Evolutionary conservation across 1,140 invertebrate species (phyloP).

Genomic region (Sycophaga agraensis): DNA sequence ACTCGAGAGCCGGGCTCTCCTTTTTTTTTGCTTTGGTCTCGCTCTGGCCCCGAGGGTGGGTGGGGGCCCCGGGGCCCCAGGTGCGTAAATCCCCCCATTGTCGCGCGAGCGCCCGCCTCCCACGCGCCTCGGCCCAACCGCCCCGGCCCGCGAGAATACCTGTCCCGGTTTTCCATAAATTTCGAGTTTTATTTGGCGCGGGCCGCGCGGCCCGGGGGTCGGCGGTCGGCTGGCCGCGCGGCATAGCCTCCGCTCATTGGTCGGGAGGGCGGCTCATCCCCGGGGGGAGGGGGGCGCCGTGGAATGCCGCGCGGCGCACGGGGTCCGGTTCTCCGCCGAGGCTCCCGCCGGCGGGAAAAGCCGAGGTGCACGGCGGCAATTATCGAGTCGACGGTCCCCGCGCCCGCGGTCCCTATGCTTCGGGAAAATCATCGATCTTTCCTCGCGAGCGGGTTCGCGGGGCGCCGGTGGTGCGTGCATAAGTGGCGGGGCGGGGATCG

Average conservation of each 20-base stretch:
- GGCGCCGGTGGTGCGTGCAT: not conserved
- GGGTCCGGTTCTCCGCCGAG: too few relatives aligned
- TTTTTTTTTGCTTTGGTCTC: not conserved
- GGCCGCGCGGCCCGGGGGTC: too few relatives aligned
- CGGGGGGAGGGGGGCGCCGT: not conserved
- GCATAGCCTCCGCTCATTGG: too few relatives aligned
- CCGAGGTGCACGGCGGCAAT: not conserved
- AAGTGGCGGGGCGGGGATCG: not conserved
- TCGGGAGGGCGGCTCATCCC: not conserved
- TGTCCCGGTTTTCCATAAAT: slow-evolving; percentile 50
- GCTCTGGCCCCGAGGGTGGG: not conserved
- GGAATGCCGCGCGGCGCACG: too few relatives aligned
- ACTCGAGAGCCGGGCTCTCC: slow-evolving; percentile 11
- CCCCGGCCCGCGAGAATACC: slow-evolving; percentile 7
- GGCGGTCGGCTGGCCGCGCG: too few relatives aligned
- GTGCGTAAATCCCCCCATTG: slow-evolving; percentile 18
- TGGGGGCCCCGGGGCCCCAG: not conserved
- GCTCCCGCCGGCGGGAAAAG: too few relatives aligned
- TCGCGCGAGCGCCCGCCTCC: slow-evolving; percentile 17
- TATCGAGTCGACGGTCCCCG: slow-evolving; percentile 9
- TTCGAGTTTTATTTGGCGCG: slow-evolving; percentile 49
- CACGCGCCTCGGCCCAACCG: slow-evolving; percentile 8
- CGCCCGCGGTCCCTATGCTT: too few relatives aligned
- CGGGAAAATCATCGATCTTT: too few relatives aligned
- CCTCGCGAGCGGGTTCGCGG: not conserved